Base-by-base conservation (phyloP, 2,888 invertebrate species). In the Megaustenia siamemsis region DNA sequence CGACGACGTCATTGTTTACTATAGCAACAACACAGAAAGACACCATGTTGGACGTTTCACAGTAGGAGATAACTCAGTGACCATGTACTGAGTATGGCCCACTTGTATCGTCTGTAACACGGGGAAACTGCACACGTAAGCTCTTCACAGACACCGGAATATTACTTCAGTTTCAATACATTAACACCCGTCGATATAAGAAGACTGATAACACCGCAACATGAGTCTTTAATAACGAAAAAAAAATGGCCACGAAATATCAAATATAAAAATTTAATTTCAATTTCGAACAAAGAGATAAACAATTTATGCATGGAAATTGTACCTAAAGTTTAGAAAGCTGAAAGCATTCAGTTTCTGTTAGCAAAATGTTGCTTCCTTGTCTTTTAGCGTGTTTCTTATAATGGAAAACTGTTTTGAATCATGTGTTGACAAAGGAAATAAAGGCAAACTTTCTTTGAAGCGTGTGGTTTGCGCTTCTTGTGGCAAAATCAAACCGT, bases 381-480 rank as follows among this genome's bases (percentile, higher is more conserved):
- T 32, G 0, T 45, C 15, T 10, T 24, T 21, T 60, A 43, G 35
- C 40, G 82, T 3, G n/a, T 43, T 40, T 18, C 15, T 12, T 10
- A 82, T 53, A 60, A 82, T 82, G 82, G 82, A 38, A 82, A 12
- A n/a, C 10, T 82, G 82, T 73, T 73, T 1, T 40, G 69, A 82
- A 56, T 28, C 82, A 73, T 82, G 82, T 82, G 73, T 82, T 32
- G 82, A 82, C 73, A 32, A 60, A 60, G 82, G 82, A 10, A 38
- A 60, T 3, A 38, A 73, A 60, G 38, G 71, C 18, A 1, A 40
- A 6, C 24, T 82, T 12, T 38, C 40, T 40, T 56, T 38, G 18
- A 18, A 71, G 1, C 71, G 28, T 18, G 21, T 73, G 4, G 28
- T 21, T 12, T 82, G 82, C 43, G 21, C 5, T 56, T 35, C 40